phyloP scores from a whole-genome alignment of 1,140 invertebrate genomes.

The Brachystomella parvula region DNA sequence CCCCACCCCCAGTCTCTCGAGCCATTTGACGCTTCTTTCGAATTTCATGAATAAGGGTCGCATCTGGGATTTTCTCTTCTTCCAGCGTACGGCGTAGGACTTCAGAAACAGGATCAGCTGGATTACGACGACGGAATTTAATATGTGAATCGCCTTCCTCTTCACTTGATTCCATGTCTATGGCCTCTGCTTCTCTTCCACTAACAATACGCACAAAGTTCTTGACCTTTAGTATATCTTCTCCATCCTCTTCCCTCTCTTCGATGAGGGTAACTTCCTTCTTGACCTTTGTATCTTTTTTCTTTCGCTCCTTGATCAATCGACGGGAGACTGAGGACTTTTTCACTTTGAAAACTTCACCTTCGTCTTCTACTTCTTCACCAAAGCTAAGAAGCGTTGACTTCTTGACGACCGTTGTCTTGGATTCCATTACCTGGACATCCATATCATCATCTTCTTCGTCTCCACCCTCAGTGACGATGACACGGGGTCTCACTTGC shows the following conservation, averaged over 20 bases:
- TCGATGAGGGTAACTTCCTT: constrained; percentile 50
- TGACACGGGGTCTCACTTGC: constrained; percentile 67
- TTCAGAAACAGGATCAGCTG: constrained; percentile 33
- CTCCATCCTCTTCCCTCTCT: constrained; percentile 3
- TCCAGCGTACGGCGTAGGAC: constrained; percentile 37
- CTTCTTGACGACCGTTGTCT: constrained; percentile 34
- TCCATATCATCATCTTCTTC: constrained; percentile 49
- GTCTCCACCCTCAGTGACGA: constrained; percentile 63
- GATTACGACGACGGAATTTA: constrained; percentile 19
- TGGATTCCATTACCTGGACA: neutral
- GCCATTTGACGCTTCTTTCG: constrained; percentile 84
- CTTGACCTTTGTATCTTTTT: constrained; percentile 51
- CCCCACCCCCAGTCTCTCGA: constrained; percentile 55
- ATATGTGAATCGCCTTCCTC: constrained; percentile 43
- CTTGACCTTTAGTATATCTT: constrained; percentile 7
- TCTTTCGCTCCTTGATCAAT: constrained; percentile 75
- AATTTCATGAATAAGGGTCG: constrained; percentile 89
- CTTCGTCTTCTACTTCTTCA: constrained; percentile 64
- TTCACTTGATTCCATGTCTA: constrained; percentile 63
- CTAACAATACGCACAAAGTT: constrained; percentile 53
- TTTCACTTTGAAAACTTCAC: constrained; percentile 86
- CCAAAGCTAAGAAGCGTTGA: constrained; percentile 68
- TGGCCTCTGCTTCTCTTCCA: constrained; percentile 67
- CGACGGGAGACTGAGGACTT: constrained; percentile 88
- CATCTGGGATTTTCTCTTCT: constrained; percentile 88